Conservation (phyloP, 2,113 vertebrate genomes). For the Myocastor coypus region DNA sequence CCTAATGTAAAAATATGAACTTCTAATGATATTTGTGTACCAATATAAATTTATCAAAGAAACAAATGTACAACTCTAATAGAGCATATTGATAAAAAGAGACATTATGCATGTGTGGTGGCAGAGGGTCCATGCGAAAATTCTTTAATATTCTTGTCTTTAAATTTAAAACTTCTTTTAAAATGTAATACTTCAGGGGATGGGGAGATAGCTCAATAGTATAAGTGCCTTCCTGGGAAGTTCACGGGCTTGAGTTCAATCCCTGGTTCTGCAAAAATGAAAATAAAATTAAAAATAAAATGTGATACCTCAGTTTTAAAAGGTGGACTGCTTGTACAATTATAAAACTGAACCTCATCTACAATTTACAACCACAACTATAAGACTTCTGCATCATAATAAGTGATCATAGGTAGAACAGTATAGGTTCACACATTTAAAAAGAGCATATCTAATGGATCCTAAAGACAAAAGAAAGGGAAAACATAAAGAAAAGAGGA, state of each 20-base stretch:
- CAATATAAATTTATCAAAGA: neutral
- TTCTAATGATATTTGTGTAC: neutral
- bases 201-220: too few species aligned
- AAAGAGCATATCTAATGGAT: neutral
- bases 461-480: neutral
- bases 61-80: neutral
- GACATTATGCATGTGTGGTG: neutral
- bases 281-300: too few species aligned
- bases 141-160: neutral
- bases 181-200: neutral
- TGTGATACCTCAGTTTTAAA: too few species aligned
- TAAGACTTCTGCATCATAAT: neutral
- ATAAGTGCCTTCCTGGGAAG: too few species aligned
- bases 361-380: neutral
- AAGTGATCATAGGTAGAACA: neutral
- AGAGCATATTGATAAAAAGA: neutral
- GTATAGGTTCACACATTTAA: constrained; percentile 8
- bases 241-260: too few species aligned
- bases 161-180: neutral
- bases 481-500: neutral
- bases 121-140: neutral
- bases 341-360: neutral
- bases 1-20: neutral
- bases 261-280: too few species aligned
- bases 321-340: neutral